Evolutionary conservation across 37 sponge, comb jelly and placozoan species (phyloP), one percentile per base, ranked within the genome.

Genomic region (Oscarella lobularis): DNA sequence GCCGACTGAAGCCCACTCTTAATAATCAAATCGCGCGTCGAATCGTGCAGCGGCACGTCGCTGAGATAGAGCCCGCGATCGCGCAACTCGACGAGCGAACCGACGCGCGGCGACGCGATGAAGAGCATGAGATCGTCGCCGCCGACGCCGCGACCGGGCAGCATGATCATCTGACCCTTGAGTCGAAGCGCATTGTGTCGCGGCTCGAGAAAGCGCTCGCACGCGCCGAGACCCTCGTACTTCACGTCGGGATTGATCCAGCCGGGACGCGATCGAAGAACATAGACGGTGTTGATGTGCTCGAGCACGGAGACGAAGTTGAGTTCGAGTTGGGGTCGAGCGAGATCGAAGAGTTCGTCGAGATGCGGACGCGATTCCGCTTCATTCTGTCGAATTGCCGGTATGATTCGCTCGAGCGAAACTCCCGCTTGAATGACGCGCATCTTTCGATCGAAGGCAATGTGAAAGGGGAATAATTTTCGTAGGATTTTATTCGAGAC

Each of bases 261-360:
- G 33, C 71, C 29, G 4, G 29, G 71, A 5, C 33, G 29, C 29
- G 71, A 29, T 35, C 31, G 71, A 5, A 90, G 79, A 74, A 91
- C 73, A 67, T 77, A 91, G 66, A 91, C 81, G 70, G 85, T 84
- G 75, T 91, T 87, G 66, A 87, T 84, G 78, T 91, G 92, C 27
- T 76, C 67, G 3, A 85, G 74, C 37, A 91, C 74, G 35, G 41
- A 78, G 30, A 79, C 78, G 37, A 87, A 91, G 0, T 80, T 74
- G 31, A 91, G 69, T 33, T 79, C 67, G 77, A 91, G 38, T 1
- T 75, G 68, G 2, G 92, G 92, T 1, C 88, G 80, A 30, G 81
- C 88, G 14, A 91, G 66, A 31, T 32, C 40, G 68, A 91, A 91
- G 33, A 80, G 31, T 4, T 68, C 29, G 33, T 5, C 31, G 4